A percentile compares a stretch with the other conserved stretches of the same genome.
These are phyloP conservation scores for Melipona bicolor DNA, from an alignment of 2,888 invertebrate species.

Conservation along the genomic window DNA sequence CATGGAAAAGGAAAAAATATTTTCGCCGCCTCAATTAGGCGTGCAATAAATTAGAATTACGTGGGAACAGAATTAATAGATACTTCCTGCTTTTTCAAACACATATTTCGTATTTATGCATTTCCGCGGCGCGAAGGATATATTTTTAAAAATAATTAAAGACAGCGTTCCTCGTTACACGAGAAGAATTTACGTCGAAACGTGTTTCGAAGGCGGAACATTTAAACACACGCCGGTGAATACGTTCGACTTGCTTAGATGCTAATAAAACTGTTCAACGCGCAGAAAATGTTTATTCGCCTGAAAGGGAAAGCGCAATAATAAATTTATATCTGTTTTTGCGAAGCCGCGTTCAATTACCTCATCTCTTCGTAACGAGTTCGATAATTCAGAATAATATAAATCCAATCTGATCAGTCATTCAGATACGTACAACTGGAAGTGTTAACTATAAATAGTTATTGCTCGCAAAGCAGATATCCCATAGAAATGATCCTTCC, in stretches of 20 bases:
- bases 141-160: too few species aligned
- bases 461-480: too few species aligned
- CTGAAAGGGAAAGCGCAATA: not conserved
- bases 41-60: too few species aligned
- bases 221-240: not conserved
- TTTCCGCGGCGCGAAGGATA: too few species aligned
- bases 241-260: not conserved
- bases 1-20: too few species aligned
- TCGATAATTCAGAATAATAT: not conserved
- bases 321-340: not conserved
- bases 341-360: not conserved
- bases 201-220: not conserved
- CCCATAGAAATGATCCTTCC: not conserved
- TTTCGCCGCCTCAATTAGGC: too few species aligned
- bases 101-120: too few species aligned
- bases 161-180: too few species aligned
- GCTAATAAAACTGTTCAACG: not conserved
- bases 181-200: not conserved
- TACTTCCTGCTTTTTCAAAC: too few species aligned
- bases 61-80: too few species aligned
- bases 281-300: not conserved
- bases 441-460: slow-evolving; percentile 2
- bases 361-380: slow-evolving; percentile 2
- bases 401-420: not conserved
- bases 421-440: not conserved